A percentile compares a stretch with the other conserved stretches of the same genome.
phyloP scores from a whole-genome alignment of 2,888 invertebrate genomes.

The Maniola hyperantus region DNA sequence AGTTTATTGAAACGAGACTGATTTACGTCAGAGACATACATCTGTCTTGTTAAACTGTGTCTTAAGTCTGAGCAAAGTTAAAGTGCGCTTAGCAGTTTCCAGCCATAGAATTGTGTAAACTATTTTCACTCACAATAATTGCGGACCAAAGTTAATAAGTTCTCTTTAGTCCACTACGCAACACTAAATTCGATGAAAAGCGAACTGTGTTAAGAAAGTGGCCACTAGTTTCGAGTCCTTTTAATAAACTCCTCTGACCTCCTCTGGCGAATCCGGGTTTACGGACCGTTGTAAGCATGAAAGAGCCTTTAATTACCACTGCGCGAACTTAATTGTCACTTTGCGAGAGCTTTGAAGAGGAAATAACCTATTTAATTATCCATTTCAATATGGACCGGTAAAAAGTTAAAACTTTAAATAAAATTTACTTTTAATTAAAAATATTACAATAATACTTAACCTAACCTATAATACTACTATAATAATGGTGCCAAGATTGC shows the following conservation, averaged over 20 bases:
- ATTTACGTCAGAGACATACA: too few relatives aligned
- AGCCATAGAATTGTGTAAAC: too few relatives aligned
- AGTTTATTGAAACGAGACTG: too few relatives aligned
- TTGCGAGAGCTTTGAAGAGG: slow-evolving; percentile 10
- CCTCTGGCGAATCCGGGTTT: slow-evolving; percentile 70
- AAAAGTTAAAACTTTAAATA: slow-evolving; percentile 10
- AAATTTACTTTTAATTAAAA: neutral
- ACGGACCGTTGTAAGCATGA: slow-evolving; percentile 55
- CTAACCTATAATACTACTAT: too few relatives aligned
- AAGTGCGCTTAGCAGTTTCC: too few relatives aligned
- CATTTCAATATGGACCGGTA: neutral
- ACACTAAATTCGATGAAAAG: slow-evolving; percentile 9
- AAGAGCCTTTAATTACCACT: slow-evolving; percentile 34
- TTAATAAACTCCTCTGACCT: slow-evolving; percentile 62
- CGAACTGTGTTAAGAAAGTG: slow-evolving; percentile 16
- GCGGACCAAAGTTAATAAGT: neutral
- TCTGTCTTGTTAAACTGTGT: too few relatives aligned
- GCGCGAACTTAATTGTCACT: slow-evolving; percentile 22
- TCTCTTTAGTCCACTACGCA: slow-evolving; percentile 3
- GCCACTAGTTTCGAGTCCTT: slow-evolving; percentile 51
- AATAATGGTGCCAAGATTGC: too few relatives aligned
- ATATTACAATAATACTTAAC: too few relatives aligned
- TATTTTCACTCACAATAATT: neutral
- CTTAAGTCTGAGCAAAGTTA: too few relatives aligned
- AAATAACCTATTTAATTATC: slow-evolving; percentile 14